Conservation (phyloP, 2,797 vertebrate species). For the Zalophus californianus region DNA sequence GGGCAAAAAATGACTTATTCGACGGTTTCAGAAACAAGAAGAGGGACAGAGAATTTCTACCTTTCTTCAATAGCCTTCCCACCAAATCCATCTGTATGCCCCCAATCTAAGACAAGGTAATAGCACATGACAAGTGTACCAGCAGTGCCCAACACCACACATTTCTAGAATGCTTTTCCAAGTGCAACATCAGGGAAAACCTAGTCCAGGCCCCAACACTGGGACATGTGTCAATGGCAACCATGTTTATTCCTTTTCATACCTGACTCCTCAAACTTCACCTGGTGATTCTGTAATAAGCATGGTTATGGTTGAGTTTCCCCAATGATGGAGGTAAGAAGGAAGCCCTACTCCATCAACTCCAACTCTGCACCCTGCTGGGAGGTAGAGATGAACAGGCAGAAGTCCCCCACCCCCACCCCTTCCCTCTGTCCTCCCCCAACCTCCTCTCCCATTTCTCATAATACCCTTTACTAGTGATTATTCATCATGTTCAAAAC, state of each 20-base stretch:
- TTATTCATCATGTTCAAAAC: background rate
- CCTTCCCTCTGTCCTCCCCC: background rate
- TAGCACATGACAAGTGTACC: no score
- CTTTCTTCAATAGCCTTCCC: background rate
- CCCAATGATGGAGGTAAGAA: background rate
- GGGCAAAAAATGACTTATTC: conserved; percentile 32
- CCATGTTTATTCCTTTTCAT: background rate
- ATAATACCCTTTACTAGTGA: background rate
- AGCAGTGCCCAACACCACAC: background rate
- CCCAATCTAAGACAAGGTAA: background rate
- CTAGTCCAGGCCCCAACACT: background rate
- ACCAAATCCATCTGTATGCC: background rate
- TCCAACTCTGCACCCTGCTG: background rate
- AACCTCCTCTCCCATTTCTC: background rate
- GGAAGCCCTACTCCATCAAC: background rate
- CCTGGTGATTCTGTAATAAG: background rate
- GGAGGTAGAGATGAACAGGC: background rate
- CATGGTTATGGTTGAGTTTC: background rate
- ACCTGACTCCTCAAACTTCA: background rate
- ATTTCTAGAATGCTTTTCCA: background rate
- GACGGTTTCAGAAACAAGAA: conserved; percentile 33
- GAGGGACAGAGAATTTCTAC: background rate
- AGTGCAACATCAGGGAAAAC: background rate
- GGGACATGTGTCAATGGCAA: background rate
- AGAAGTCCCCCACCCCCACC: background rate